Percentiles rank a stretch among this genome's conserved stretches.
These are phyloP conservation scores for Agrypnus murinus DNA, from an alignment of 2,888 invertebrate species.

Conservation along the genomic window DNA sequence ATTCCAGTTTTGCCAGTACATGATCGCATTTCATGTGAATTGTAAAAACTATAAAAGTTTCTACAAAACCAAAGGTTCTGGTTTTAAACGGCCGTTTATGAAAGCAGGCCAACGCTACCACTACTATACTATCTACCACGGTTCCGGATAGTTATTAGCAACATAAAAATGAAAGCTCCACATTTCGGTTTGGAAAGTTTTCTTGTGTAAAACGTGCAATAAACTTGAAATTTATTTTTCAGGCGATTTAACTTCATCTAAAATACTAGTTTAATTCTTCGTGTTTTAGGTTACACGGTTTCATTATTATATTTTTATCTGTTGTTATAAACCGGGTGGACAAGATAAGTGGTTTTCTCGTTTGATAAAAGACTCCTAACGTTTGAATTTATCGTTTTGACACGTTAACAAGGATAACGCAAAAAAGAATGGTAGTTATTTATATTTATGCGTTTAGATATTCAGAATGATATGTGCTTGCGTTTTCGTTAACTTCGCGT, in stretches of 20 bases:
- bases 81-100: neutral
- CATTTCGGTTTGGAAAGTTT: neutral
- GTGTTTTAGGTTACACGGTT: too few relatives aligned
- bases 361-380: neutral
- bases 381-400: too few relatives aligned
- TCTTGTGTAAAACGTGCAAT: neutral
- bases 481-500: conserved; percentile 9
- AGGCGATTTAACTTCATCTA: too few relatives aligned
- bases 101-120: too few relatives aligned
- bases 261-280: too few relatives aligned
- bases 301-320: too few relatives aligned
- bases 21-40: too few relatives aligned
- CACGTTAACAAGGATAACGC: neutral
- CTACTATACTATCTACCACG: too few relatives aligned
- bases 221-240: neutral
- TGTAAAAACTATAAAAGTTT: conserved; percentile 1
- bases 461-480: conserved; percentile 11
- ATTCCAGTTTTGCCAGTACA: too few relatives aligned
- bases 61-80: neutral
- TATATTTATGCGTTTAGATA: conserved; percentile 25
- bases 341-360: conserved; percentile 1
- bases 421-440: conserved; percentile 26
- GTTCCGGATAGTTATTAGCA: conserved; percentile 17
- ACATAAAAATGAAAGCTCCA: conserved; percentile 13
- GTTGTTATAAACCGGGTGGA: neutral